Evolutionary conservation across 2,888 invertebrate species (phyloP).

Genomic region (Erannis defoliaria): DNA sequence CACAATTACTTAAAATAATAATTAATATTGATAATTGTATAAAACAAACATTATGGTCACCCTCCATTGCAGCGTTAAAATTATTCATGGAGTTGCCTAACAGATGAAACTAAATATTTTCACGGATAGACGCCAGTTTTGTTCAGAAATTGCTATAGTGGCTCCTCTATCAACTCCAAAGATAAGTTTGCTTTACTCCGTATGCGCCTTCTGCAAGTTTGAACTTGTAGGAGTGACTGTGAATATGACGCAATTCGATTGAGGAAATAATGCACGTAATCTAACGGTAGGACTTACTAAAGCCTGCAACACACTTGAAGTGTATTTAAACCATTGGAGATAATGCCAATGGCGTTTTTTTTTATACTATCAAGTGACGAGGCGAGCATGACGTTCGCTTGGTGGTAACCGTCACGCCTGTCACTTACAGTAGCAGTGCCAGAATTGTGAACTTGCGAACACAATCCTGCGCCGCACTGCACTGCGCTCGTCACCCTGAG

Average conservation of each 20-base stretch:
- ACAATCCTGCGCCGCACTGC: too few relatives aligned
- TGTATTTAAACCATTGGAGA: too few relatives aligned
- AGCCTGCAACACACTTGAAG: not conserved
- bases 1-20: too few relatives aligned
- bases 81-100: not conserved
- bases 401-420: too few relatives aligned
- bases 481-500: too few relatives aligned
- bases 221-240: not conserved
- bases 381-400: too few relatives aligned
- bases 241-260: constrained; percentile 3
- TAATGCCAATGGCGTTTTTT: too few relatives aligned
- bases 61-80: not conserved
- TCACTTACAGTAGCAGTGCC: too few relatives aligned
- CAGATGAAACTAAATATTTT: not conserved
- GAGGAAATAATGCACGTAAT: not conserved
- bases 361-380: too few relatives aligned
- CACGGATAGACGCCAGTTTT: not conserved
- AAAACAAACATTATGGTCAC: not conserved
- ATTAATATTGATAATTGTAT: too few relatives aligned
- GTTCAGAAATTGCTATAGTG: not conserved
- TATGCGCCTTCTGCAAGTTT: constrained; percentile 5
- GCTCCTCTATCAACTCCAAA: not conserved
- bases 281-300: not conserved
- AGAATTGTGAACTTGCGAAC: too few relatives aligned
- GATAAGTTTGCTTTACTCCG: not conserved